Evolutionary conservation across 2,797 vertebrate genomes (phyloP).

Genomic region (Pangasius krempfi): DNA sequence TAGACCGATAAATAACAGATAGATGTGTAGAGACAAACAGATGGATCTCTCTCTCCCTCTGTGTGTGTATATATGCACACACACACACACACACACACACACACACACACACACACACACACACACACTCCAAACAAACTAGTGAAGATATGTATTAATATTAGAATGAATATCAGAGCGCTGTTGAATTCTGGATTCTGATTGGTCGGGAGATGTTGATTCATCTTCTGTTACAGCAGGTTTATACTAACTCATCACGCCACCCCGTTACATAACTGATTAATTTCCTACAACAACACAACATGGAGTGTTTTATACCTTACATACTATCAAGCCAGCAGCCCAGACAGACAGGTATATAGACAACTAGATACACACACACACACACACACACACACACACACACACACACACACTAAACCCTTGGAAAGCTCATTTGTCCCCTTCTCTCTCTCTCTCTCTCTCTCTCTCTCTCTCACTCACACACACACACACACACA

Average conservation of each 20-base stretch:
- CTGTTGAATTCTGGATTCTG: not conserved
- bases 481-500: slow-evolving; percentile 26
- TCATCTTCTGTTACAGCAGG: not conserved
- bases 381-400: slow-evolving; percentile 31
- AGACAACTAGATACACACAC: slow-evolving; percentile 13
- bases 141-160: no score
- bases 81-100: slow-evolving; percentile 38
- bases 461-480: slow-evolving; percentile 14
- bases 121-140: not conserved
- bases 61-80: not conserved
- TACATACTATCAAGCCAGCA: not conserved
- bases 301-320: not conserved
- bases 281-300: not conserved
- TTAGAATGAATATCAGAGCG: not conserved
- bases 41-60: not conserved
- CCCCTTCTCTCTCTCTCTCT: not conserved
- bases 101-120: slow-evolving; percentile 31
- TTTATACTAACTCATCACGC: not conserved
- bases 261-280: not conserved
- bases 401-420: not conserved
- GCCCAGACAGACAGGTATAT: not conserved
- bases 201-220: not conserved
- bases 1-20: slow-evolving; percentile 48
- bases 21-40: slow-evolving; percentile 4
- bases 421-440: no score